Base-by-base conservation (phyloP, 2,797 vertebrate genomes). In the Enteromius unitaeniatus region DNA sequence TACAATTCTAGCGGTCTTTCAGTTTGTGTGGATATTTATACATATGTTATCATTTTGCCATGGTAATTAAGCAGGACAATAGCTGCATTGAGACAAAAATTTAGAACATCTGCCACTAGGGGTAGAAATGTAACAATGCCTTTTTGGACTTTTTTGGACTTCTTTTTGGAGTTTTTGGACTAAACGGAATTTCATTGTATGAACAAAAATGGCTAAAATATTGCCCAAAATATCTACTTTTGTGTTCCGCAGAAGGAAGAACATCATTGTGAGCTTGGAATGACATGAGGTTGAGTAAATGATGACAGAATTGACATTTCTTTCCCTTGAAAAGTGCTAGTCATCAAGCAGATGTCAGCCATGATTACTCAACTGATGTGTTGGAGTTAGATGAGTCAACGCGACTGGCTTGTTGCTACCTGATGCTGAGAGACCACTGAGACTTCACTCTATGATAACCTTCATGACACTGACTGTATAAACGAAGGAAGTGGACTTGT, bases 371-470 rank as follows among this genome's bases (percentile, higher is more conserved):
- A 47, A 76, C 60, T 81, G 37, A 45, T 49, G 58, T 28, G 19
- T 8, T 42, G 55, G 73, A 60, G 51, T 28, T 19, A 64, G 34
- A 78, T 21, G n/a, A 45, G 60, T 67, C 23, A 11, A 45, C 23
- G 42, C 4, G 23, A 47, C 34, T n/a, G 69, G 28, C 64, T 58
- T 23, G 70, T 72, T 45, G 19, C 51, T 53, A 47, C 37, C 45
- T 73, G 45, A 64, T 81, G 17, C 28, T 37, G 42, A 79, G 34
- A 28, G 34, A 31, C 70, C 47, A 53, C 14, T 5, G 14, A 55
- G 73, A 78, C 68, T 64, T 76, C 40, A 78, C n/a, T 65, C 34
- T 28, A 73, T 55, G 19, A 87, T 76, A 81, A 70, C 69, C 81
- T 74, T 55, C 74, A 23, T 40, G 47, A 62, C 45, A 60, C 60